Evolutionary conservation across 53 echinoderm and acorn worm genomes (phyloP).

Genomic region (Apostichopus leukothele): DNA sequence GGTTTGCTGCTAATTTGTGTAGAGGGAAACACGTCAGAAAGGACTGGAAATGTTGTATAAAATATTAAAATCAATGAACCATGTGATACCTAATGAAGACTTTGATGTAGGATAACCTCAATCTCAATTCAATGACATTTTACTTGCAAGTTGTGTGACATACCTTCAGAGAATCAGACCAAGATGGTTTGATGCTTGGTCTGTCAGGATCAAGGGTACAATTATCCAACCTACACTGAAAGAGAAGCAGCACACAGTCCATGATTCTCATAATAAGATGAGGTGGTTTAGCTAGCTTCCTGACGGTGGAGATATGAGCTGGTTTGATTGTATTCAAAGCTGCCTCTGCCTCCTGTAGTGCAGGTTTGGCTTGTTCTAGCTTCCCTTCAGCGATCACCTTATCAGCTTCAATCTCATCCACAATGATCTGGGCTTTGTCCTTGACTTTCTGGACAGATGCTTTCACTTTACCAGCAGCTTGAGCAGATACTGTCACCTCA

Average conservation of each 20-base stretch:
- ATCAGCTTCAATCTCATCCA: constrained; percentile 92
- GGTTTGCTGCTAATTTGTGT: too few relatives aligned
- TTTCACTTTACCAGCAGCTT: constrained; percentile 95
- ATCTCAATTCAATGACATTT: too few relatives aligned
- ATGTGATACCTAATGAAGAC: too few relatives aligned
- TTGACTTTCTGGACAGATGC: constrained; percentile 92
- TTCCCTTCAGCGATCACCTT: constrained; percentile 81
- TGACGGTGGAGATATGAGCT: constrained; percentile 93
- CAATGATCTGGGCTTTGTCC: constrained; percentile 94
- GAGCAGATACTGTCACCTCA: constrained; percentile 95
- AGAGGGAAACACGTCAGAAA: too few relatives aligned
- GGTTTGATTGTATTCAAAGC: constrained; percentile 98
- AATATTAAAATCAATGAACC: too few relatives aligned
- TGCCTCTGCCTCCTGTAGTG: constrained; percentile 85
- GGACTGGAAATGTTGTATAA: too few relatives aligned
- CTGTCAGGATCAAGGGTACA: constrained; percentile 75
- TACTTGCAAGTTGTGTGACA: background rate
- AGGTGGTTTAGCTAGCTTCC: constrained; percentile 96
- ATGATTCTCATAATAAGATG: constrained; percentile 99
- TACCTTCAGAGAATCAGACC: constrained; percentile 96
- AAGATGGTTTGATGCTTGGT: constrained; percentile 85
- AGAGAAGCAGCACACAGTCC: constrained; percentile 88
- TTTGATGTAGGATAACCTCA: too few relatives aligned
- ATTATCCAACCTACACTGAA: constrained; percentile 74
- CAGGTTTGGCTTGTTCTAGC: constrained; percentile 91